These are phyloP conservation scores for Globia sparganii DNA, from an alignment of 2,888 invertebrate species.

Conservation along the genomic window DNA sequence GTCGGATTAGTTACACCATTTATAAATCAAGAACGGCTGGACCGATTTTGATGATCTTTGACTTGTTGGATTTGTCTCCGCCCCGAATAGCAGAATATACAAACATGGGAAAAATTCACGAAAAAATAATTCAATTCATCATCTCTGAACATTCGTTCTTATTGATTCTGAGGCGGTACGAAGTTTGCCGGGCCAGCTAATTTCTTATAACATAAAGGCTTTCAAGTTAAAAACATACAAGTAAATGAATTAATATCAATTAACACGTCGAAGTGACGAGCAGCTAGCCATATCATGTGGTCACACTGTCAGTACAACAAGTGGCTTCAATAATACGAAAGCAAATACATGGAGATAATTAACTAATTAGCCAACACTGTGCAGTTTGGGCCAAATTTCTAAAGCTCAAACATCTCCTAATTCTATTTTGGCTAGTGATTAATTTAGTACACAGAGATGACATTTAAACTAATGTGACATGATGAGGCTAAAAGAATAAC, in stretches of 20 bases:
- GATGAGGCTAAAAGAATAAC: no score
- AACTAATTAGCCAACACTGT: conserved; percentile 45
- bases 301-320: conserved; percentile 30
- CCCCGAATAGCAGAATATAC: no score
- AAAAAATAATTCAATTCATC: no score
- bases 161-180: not conserved
- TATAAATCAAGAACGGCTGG: no score
- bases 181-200: no score
- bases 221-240: not conserved
- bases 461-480: not conserved
- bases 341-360: conserved; percentile 42
- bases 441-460: conserved; percentile 27
- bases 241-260: not conserved
- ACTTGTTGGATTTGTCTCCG: no score
- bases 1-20: no score
- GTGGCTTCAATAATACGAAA: conserved; percentile 41
- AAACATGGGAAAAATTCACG: no score
- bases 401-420: conserved; percentile 37
- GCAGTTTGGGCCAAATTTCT: conserved; percentile 27
- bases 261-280: conserved; percentile 3
- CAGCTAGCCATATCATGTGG: conserved; percentile 20
- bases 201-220: not conserved
- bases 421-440: conserved; percentile 42
- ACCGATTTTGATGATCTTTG: no score
- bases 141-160: no score